These are phyloP conservation scores for Dermatemys mawii DNA, from an alignment of 2,113 vertebrate species.

Conservation along the genomic window DNA sequence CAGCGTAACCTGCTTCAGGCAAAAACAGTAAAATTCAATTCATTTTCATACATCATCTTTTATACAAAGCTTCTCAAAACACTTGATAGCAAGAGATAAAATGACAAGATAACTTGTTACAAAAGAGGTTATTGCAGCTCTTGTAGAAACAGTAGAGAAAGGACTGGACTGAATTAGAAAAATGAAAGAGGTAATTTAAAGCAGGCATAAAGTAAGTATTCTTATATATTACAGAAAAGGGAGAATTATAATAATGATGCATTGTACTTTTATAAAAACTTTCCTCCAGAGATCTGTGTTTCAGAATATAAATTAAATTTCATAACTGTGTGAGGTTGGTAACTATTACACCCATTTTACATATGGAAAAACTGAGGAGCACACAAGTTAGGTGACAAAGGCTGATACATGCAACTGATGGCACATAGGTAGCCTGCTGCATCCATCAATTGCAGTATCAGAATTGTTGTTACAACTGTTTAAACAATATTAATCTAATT, in stretches of 20 bases:
- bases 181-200: background rate
- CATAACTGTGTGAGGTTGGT: background rate
- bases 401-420: background rate
- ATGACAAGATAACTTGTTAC: constrained; percentile 33
- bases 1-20: constrained; percentile 47
- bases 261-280: background rate
- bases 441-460: background rate
- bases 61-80: constrained; percentile 48
- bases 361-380: background rate
- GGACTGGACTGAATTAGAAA: background rate
- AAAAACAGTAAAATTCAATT: constrained; percentile 47
- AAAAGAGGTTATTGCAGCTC: constrained; percentile 1
- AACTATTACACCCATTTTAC: background rate
- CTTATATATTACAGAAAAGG: background rate
- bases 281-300: background rate
- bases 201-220: background rate
- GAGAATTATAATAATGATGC: background rate
- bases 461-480: background rate
- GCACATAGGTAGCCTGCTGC: background rate
- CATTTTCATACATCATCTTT: constrained; percentile 50
- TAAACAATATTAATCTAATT: background rate
- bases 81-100: constrained; percentile 37
- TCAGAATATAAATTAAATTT: constrained; percentile 3
- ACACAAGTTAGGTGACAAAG: background rate
- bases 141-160: background rate